Evolutionary conservation across 2,113 vertebrate genomes (phyloP), one percentile per base, ranked within the genome.

Genomic region (Perca schrenkii): DNA sequence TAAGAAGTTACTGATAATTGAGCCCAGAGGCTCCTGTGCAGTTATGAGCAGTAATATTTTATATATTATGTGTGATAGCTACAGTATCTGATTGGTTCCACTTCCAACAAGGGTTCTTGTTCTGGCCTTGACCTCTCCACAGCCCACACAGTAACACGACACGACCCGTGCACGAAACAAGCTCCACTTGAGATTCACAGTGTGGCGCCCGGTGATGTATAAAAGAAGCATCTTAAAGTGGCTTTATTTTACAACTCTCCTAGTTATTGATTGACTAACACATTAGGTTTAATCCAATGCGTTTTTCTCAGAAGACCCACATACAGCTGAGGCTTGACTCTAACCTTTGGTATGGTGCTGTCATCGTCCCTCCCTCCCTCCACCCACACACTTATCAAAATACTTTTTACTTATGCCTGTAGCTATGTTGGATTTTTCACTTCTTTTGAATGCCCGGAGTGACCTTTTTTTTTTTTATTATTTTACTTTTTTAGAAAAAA

Each of bases 261-360:
- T 57, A 12, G 90, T 90, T 80, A 85, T 66, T 88, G 63, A 93
- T 90, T 89, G 62, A 92, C 88, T 61, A 79, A 80, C 21, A 28
- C 64, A 25, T 73, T 63, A n/a, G 60, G 14, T 43, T 43, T 11
- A 43, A 43, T 43, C 40, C 40, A 43, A 10, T 43, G 40, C 3
- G 11, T 11, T 43, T 11, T 43, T 43, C 8, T 16, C 57, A 56
- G 56, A 43, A 77, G 82, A 84, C 77, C 82, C 66, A 74, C 79
- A 86, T 72, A 76, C 2, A 80, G 31, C 66, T 57, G 43, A 82
- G 57, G 2, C 3, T 70, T 62, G 76, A 73, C 70, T 88, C 89
- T 84, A 53, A 92, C 89, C 86, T 92, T 93, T 93, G 91, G 86
- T 88, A 86, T 64, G 13, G 47, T 17, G 34, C 57, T 63, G 58